A percentile compares a stretch with the other conserved stretches of the same genome.
Conservation (phyloP, 2,113 vertebrate species). For the Bungarus multicinctus region DNA sequence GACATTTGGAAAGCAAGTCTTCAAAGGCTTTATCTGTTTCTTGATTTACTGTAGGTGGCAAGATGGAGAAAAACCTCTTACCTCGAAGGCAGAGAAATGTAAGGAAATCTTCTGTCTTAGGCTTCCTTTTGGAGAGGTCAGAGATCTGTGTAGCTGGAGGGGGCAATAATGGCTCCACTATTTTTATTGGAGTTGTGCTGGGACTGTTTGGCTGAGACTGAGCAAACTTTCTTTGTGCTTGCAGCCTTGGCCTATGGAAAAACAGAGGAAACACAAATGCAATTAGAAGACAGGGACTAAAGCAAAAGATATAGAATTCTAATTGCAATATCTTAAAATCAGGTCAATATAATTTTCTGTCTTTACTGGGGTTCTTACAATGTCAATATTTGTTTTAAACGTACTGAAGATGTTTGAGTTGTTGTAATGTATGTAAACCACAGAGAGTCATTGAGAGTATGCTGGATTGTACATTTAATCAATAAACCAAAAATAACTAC, state of each 20-base stretch:
- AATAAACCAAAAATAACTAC: neutral
- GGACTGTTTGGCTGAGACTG: slow-evolving; percentile 99
- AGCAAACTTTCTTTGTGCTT: slow-evolving; percentile 99
- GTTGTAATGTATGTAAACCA: neutral
- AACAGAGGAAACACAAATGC: slow-evolving; percentile 43
- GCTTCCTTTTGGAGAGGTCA: slow-evolving; percentile 96
- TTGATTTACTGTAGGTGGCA: neutral
- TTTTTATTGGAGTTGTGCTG: slow-evolving; percentile 97
- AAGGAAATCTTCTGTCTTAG: slow-evolving; percentile 99
- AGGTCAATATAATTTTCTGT: neutral
- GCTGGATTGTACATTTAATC: neutral
- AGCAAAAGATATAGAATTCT: neutral
- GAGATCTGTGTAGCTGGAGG: slow-evolving; percentile 87
- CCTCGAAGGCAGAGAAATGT: slow-evolving; percentile 99
- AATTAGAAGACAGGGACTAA: neutral
- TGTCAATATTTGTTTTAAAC: neutral
- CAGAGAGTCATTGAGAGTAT: neutral
- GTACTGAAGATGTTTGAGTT: neutral
- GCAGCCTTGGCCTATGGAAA: slow-evolving; percentile 88
- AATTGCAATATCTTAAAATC: neutral
- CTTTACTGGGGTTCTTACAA: neutral
- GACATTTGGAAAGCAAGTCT: neutral
- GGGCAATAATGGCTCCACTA: slow-evolving; percentile 86
- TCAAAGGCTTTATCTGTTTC: neutral
- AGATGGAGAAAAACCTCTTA: slow-evolving; percentile 56